A percentile compares a stretch with the other conserved stretches of the same genome.
These are phyloP conservation scores for Toxostoma redivivum DNA, from an alignment of 2,113 vertebrate species.

Conservation along the genomic window DNA sequence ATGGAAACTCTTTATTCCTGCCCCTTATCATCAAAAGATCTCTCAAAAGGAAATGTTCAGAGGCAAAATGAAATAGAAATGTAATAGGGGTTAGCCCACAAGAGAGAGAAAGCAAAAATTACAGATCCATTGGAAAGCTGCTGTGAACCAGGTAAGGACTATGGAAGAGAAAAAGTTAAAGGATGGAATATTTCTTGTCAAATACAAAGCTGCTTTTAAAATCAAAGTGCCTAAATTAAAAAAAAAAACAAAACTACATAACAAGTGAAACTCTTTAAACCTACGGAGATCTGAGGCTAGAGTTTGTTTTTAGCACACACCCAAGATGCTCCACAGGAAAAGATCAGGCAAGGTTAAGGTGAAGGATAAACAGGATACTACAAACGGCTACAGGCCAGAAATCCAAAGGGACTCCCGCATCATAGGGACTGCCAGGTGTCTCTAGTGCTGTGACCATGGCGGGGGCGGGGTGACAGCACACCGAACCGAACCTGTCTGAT, in stretches of 20 bases:
- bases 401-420: background rate
- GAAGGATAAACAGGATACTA: background rate
- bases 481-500: fast-evolving
- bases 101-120: background rate
- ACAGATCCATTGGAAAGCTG: background rate
- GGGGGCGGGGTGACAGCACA: fast-evolving
- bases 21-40: background rate
- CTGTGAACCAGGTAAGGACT: background rate
- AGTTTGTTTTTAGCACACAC: background rate
- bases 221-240: background rate
- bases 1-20: background rate
- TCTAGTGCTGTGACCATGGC: background rate
- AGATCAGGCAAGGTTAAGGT: background rate
- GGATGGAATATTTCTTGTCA: background rate
- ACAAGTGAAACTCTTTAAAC: background rate
- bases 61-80: background rate
- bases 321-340: background rate
- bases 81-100: background rate
- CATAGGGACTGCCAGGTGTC: fast-evolving
- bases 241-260: background rate
- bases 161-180: background rate
- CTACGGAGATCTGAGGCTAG: background rate
- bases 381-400: background rate
- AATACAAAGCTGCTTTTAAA: background rate
- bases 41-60: background rate